Evolutionary conservation across 2,113 vertebrate species (phyloP).

Genomic region (Stictonetta naevosa): DNA sequence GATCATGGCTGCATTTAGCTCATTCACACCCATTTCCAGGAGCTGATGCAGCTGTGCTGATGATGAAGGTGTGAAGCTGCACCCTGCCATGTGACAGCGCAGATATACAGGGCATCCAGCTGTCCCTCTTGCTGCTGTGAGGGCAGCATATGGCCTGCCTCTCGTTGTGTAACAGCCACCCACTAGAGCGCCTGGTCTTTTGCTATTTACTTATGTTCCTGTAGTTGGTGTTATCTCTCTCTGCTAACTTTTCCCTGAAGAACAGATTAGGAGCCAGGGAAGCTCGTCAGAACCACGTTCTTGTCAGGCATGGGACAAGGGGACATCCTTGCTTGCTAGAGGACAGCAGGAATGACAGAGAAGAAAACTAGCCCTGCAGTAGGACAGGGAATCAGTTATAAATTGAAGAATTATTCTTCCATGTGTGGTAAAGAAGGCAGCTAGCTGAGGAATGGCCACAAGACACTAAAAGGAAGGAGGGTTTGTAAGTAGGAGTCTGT

Average conservation of each 20-base stretch:
- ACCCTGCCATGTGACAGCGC: not conserved
- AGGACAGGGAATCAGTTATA: not conserved
- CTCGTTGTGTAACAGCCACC: accelerated
- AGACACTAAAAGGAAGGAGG: not conserved
- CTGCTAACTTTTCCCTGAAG: not conserved
- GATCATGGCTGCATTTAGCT: not conserved
- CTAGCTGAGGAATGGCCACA: not conserved
- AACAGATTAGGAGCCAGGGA: not conserved
- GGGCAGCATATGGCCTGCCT: not conserved
- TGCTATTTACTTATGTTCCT: not conserved
- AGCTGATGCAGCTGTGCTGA: not conserved
- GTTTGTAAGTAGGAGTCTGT: not conserved
- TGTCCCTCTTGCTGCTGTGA: not conserved
- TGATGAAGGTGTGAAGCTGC: not conserved
- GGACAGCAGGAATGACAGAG: not conserved
- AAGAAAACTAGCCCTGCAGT: not conserved
- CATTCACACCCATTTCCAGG: not conserved
- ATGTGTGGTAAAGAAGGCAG: not conserved
- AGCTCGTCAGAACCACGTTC: not conserved
- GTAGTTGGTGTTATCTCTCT: not conserved
- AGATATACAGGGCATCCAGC: not conserved
- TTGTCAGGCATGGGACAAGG: accelerated
- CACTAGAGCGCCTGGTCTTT: not conserved
- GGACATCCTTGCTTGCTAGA: not conserved
- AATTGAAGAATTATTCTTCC: not conserved